Evolutionary conservation across 2,797 vertebrate genomes (phyloP).

Genomic region (Chaunax sp.): DNA sequence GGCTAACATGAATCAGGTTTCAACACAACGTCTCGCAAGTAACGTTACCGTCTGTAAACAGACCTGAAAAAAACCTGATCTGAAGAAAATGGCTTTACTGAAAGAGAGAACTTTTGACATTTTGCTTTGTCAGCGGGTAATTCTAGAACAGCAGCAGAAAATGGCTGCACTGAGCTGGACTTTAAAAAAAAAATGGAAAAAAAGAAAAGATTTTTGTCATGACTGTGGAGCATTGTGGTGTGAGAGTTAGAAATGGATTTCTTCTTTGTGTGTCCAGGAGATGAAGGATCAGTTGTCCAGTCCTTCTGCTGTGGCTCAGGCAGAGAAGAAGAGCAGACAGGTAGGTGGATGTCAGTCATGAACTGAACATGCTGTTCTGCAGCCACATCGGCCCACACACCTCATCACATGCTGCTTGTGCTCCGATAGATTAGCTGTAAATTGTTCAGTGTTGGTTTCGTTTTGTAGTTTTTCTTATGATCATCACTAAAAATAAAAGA

Average conservation of each 20-base stretch:
- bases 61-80: slow-evolving; percentile 18
- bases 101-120: slow-evolving; percentile 23
- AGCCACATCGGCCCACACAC: no score
- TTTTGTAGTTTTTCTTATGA: no score
- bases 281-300: slow-evolving; percentile 89
- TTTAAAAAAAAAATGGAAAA: neutral
- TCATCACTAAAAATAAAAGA: no score
- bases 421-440: no score
- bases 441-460: no score
- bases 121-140: neutral
- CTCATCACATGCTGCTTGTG: no score
- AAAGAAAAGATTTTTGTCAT: no score
- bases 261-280: slow-evolving; percentile 73
- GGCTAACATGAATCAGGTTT: slow-evolving; percentile 47
- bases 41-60: slow-evolving; percentile 40
- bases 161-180: slow-evolving; percentile 14
- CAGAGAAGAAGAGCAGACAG: slow-evolving; percentile 86
- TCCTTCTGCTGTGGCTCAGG: slow-evolving; percentile 82
- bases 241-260: neutral
- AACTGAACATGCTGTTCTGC: no score
- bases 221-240: slow-evolving; percentile 3
- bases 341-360: slow-evolving; percentile 71
- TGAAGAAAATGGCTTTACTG: slow-evolving; percentile 34
- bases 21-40: neutral
- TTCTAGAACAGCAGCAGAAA: slow-evolving; percentile 15